Conservation (phyloP, 2,888 invertebrate species). For the Oligia fasciuncula region DNA sequence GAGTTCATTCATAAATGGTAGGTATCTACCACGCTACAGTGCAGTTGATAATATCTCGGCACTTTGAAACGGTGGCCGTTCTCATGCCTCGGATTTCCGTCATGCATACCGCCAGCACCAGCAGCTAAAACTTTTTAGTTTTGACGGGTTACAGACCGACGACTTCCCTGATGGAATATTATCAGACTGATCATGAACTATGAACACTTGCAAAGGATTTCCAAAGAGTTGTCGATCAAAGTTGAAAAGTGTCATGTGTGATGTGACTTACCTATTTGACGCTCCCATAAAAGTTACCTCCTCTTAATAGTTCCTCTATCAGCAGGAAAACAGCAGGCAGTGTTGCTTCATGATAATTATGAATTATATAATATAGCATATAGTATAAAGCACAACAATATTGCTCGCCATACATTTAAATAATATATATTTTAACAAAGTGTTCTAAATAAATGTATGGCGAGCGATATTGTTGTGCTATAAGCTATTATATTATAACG, state of each 20-base stretch:
- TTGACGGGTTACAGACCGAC: background rate
- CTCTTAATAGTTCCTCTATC: background rate
- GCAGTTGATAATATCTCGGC: conserved; percentile 10
- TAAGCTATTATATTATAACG: no score
- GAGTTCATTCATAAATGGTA: conserved; percentile 7
- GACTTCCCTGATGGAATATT: background rate
- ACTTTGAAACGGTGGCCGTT: background rate
- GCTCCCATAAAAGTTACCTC: background rate
- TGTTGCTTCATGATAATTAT: background rate
- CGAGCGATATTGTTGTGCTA: no score
- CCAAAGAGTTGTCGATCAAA: background rate
- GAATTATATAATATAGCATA: background rate
- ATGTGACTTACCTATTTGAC: background rate
- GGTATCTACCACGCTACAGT: background rate
- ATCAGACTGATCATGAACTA: background rate
- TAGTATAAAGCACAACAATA: no score
- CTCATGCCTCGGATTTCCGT: background rate
- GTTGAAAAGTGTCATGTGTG: background rate
- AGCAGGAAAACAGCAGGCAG: background rate
- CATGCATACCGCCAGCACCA: no score
- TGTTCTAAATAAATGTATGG: no score
- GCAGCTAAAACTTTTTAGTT: background rate
- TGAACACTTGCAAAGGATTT: background rate
- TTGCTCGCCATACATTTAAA: no score
- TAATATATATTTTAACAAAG: no score